Evolutionary conservation across 2,113 vertebrate genomes (phyloP), one percentile per base, ranked within the genome.

Genomic region (Rousettus leschenaultii): DNA sequence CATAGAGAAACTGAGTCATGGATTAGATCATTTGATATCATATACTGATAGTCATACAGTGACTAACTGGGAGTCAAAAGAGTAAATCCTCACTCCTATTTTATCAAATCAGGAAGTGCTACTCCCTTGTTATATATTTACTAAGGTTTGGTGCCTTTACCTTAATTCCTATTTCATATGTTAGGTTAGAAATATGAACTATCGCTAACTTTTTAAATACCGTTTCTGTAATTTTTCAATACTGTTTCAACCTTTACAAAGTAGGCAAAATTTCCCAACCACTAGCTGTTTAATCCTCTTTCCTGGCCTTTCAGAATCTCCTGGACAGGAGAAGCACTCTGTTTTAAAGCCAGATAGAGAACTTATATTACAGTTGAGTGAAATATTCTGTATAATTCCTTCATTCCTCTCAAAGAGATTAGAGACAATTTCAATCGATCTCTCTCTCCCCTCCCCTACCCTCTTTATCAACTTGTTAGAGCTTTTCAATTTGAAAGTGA

Each of bases 41-140:
- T 21, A 68, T 22, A 30, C 9, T 40, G 70, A 18, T 80, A 70
- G 45, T 88, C 57, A 86, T n/a, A 15, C 6, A 63, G 40, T 95
- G 95, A 97, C 86, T 89, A 91, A 95, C 2, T 74, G 48, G 40
- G 66, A 82, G 38, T 66, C 48, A 78, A 18, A 57, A 24, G 28
- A 91, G n/a, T 61, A 68, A 95, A 55, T 73, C 16, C 28, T 84
- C 55, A 65, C 68, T 93, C 38, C 82, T 92, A 45, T 57, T 74
- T n/a, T 70, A 74, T 89, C 73, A 74, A 78, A 93, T 91, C 35
- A 94, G 63, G 38, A 83, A 87, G 38, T 91, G 84, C 89, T 83
- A 93, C 63, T 79, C 79, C 87, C 74, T 93, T 95, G 84, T 91
- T 61, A 95, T 86, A 74, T 95, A 89, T 96, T 95, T 94, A 92